Evolutionary conservation across 23 tunicate species (phyloP).

Genomic region (Styela clava): DNA sequence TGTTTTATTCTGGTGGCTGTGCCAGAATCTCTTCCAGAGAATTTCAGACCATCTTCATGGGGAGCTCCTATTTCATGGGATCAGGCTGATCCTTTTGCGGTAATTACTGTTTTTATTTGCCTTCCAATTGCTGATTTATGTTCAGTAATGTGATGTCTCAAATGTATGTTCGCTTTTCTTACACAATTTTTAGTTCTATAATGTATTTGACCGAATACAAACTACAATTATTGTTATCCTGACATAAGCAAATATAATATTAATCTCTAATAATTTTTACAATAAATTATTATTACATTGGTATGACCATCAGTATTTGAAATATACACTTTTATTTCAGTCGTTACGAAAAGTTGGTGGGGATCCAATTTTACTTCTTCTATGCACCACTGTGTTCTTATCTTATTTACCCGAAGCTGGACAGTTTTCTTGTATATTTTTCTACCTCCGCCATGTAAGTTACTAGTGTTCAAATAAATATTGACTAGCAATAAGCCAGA

Average conservation of each 20-base stretch:
- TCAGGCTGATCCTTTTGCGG: slow-evolving; percentile 90
- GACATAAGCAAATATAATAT: too few relatives aligned
- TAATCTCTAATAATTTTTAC: too few relatives aligned
- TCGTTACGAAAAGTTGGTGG: slow-evolving; percentile 55
- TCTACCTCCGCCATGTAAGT: slow-evolving; percentile 81
- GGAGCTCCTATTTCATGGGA: slow-evolving; percentile 71
- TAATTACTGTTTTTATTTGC: slow-evolving; percentile 33
- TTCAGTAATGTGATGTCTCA: too few relatives aligned
- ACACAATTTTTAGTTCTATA: too few relatives aligned
- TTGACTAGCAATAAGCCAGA: neutral
- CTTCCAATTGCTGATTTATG: neutral
- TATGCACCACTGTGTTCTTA: slow-evolving; percentile 88
- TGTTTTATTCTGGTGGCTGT: slow-evolving; percentile 91
- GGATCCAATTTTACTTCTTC: slow-evolving; percentile 60
- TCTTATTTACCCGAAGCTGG: slow-evolving; percentile 99
- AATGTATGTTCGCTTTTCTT: too few relatives aligned
- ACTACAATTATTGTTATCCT: too few relatives aligned
- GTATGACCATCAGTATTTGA: too few relatives aligned
- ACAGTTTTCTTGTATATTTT: slow-evolving; percentile 83
- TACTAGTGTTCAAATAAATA: neutral
- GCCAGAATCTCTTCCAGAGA: slow-evolving; percentile 94
- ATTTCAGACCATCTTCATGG: slow-evolving; percentile 59
- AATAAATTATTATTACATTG: too few relatives aligned
- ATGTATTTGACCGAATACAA: too few relatives aligned
- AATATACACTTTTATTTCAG: slow-evolving; percentile 44